These are phyloP conservation scores for Apoda limacodes DNA, from an alignment of 2,888 invertebrate genomes.

Conservation along the genomic window DNA sequence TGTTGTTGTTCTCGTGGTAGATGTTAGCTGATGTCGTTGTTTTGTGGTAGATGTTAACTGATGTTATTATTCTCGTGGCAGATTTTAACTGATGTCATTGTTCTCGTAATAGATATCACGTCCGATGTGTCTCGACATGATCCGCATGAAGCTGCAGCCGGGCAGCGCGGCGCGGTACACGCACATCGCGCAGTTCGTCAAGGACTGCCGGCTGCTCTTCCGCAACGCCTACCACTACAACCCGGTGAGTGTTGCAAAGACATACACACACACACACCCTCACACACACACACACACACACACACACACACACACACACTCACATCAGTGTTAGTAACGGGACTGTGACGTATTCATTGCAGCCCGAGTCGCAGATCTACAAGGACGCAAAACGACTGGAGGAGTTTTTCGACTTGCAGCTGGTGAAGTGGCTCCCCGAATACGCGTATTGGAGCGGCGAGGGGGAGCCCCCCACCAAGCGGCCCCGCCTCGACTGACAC, in stretches of 20 bases:
- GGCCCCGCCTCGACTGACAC: conserved; percentile 35
- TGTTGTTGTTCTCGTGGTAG: too few species aligned
- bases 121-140: conserved; percentile 88
- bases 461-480: conserved; percentile 45
- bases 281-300: too few species aligned
- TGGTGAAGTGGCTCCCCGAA: conserved; percentile 84
- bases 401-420: conserved; percentile 86
- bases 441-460: conserved; percentile 70
- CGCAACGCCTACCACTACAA: conserved; percentile 89
- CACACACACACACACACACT: neutral
- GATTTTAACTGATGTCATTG: too few species aligned
- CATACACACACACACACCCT: too few species aligned
- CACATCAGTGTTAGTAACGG: neutral
- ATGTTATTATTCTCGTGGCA: neutral
- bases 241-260: conserved; percentile 81
- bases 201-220: conserved; percentile 87
- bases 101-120: conserved; percentile 79
- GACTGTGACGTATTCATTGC: conserved; percentile 17
- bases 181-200: conserved; percentile 79
- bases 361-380: conserved; percentile 83
- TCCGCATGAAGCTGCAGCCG: conserved; percentile 84
- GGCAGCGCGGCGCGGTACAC: conserved; percentile 74
- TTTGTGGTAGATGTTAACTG: neutral
- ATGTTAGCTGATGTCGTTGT: too few species aligned
- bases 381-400: conserved; percentile 85